Evolutionary conservation across 2,888 invertebrate species (phyloP).

Genomic region (Drosophila fungiperda): DNA sequence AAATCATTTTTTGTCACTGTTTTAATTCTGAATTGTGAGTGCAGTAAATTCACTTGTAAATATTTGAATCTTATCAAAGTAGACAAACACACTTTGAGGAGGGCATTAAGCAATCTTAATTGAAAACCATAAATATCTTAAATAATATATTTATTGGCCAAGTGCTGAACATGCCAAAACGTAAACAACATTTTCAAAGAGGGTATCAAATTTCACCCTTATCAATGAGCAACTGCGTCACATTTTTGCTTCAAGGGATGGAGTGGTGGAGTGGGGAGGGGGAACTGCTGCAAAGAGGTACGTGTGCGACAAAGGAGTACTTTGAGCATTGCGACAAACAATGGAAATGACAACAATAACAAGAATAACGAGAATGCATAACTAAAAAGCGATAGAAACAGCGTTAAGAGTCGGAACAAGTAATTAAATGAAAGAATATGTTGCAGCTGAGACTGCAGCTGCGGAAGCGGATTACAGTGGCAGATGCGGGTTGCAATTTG

Average conservation of each 20-base stretch:
- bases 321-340: slow-evolving; percentile 51
- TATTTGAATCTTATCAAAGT: slow-evolving; percentile 1
- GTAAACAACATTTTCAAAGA: not conserved
- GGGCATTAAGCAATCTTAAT: slow-evolving; percentile 3
- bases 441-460: slow-evolving; percentile 33
- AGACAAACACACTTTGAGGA: not conserved
- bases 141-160: slow-evolving; percentile 4
- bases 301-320: slow-evolving; percentile 73
- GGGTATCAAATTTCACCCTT: slow-evolving; percentile 18
- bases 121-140: not conserved
- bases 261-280: not conserved
- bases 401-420: slow-evolving; percentile 82
- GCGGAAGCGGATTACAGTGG: slow-evolving; percentile 59
- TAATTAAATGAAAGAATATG: slow-evolving; percentile 77
- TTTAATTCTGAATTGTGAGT: not conserved
- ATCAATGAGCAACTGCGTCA: slow-evolving; percentile 58
- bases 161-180: not conserved
- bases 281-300: slow-evolving; percentile 42
- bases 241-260: slow-evolving; percentile 26
- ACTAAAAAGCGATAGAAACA: slow-evolving; percentile 59
- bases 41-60: not conserved
- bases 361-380: slow-evolving; percentile 28
- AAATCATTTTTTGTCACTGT: not conserved
- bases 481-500: slow-evolving; percentile 57
- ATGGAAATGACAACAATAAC: slow-evolving; percentile 48